Evolutionary conservation across 2,888 invertebrate species (phyloP), one percentile per base, ranked within the genome.

Genomic region (Coleophora flavipennella): DNA sequence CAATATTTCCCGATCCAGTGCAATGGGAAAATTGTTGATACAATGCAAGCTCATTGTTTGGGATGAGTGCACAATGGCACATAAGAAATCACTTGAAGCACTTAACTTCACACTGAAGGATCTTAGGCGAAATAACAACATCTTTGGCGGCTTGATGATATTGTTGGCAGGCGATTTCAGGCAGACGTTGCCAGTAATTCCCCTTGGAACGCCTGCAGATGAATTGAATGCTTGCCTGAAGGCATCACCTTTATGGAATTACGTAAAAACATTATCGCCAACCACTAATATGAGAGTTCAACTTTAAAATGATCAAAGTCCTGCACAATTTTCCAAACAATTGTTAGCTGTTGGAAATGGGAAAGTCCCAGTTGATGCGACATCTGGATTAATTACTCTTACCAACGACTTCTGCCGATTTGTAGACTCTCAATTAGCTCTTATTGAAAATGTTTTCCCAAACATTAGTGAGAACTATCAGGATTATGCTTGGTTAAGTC

Each of bases 1-100:
- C 35, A 48, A 49, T 12, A 43, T 51, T 2, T 45, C 32, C 10
- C 49, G 51, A 49, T 51, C 32, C 33, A 50, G 50, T 25, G 45
- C 43, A 0, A 44, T 46, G 8, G 38, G 36, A 11, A 2, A 33
- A 36, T 38, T 43, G 40, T 42, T 49, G 25, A 42, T 39, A 31
- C 42, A 45, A 29, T 49, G 48, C 13, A 46, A 46, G 28, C 33
- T 44, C 25, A 33, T 48, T n/a, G 45, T 48, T n/a, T n/a, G n/a
- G n/a, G n/a, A n/a, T n/a, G n/a, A n/a, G n/a, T n/a, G n/a, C n/a
- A n/a, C n/a, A n/a, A 51, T 46, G 45, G 38, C 45, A 11, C 44
- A 48, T 6, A 48, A 46, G 41, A 36, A 31, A 39, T 38, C 43
- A 34, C 28, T 43, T 13, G 42, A 47, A 26, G 44, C 45, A 27